Percentiles rank a stretch among this genome's conserved stretches.
Conservation (phyloP, 2,888 invertebrate species). For the Ochropacha duplaris region DNA sequence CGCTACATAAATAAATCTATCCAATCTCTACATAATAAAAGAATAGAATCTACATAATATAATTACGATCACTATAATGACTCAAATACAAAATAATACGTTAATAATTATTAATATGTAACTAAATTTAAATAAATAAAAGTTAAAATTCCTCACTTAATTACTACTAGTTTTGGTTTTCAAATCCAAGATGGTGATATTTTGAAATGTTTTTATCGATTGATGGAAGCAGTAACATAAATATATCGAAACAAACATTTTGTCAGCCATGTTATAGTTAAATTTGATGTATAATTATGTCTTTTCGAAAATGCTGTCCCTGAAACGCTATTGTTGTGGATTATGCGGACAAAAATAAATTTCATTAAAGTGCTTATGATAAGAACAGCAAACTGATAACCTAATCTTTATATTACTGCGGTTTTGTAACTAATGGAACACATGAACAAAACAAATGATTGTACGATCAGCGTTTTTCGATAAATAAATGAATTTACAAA, state of each 20-base stretch:
- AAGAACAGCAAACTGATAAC: background rate
- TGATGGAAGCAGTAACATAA: background rate
- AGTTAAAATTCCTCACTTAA: background rate
- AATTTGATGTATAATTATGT: conserved; percentile 10
- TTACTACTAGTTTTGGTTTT: background rate
- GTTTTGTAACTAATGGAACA: conserved; percentile 23
- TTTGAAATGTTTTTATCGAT: background rate
- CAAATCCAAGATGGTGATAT: background rate
- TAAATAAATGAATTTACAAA: background rate
- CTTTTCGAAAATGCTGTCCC: conserved; percentile 14
- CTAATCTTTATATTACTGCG: background rate
- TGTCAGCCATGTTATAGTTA: background rate
- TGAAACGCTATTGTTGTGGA: background rate
- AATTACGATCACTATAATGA: conserved; percentile 19
- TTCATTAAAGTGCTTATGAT: too few species aligned
- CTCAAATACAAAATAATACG: conserved; percentile 3
- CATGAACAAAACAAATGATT: conserved; percentile 14
- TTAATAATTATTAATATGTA: background rate
- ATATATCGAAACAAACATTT: background rate
- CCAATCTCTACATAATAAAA: too few species aligned
- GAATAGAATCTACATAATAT: conserved; percentile 19
- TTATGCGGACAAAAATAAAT: background rate
- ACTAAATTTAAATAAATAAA: background rate
- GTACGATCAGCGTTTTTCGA: conserved; percentile 9
- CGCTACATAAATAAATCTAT: background rate